Conservation (phyloP, 2,113 vertebrate species). For the Malurus cyaneus region DNA sequence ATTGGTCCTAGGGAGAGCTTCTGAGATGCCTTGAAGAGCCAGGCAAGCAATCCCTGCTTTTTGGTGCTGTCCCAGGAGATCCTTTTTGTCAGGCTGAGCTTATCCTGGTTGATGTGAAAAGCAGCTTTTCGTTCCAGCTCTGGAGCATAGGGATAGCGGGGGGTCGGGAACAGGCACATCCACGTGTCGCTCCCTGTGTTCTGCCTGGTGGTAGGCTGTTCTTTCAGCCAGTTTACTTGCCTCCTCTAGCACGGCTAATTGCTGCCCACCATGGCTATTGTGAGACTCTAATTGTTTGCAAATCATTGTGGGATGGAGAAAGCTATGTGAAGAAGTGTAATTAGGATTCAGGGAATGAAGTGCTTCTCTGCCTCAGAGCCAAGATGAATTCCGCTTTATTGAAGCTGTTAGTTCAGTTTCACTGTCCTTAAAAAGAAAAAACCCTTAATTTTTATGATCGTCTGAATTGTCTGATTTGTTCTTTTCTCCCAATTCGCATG, state of each 20-base stretch:
- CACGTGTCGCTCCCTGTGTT: not conserved
- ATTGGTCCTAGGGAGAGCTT: not conserved
- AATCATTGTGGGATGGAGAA: not conserved
- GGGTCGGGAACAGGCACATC: accelerated
- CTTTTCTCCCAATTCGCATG: not conserved
- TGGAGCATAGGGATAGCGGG: accelerated
- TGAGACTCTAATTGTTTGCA: not conserved
- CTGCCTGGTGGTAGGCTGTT: not conserved
- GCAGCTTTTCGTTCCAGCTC: not conserved
- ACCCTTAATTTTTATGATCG: not conserved
- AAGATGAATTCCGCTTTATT: not conserved
- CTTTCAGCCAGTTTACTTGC: not conserved
- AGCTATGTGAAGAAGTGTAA: not conserved
- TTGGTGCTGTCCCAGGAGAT: not conserved
- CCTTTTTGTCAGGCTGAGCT: not conserved
- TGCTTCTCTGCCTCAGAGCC: not conserved
- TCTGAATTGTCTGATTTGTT: not conserved
- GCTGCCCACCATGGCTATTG: not conserved
- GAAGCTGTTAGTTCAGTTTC: not conserved
- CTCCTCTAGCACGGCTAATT: not conserved
- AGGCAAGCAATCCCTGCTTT: not conserved
- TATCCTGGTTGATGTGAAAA: not conserved
- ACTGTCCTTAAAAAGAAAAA: not conserved
- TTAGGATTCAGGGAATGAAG: not conserved
- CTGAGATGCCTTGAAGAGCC: not conserved